phyloP scores from a whole-genome alignment of 2,113 vertebrate species.

The Sander vitreus region DNA sequence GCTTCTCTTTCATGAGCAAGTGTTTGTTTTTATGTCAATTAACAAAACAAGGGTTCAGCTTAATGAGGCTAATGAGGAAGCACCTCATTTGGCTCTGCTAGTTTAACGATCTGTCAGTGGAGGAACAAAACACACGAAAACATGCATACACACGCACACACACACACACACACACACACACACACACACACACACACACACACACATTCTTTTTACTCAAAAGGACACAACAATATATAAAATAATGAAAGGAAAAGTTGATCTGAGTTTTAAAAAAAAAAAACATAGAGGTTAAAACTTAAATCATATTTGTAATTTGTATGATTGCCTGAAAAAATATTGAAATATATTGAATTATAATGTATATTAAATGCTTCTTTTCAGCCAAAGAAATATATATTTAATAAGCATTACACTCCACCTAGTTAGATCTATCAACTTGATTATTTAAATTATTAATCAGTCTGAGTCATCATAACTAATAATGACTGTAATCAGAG shows the following conservation, averaged over 20 bases:
- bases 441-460: slow-evolving; percentile 73
- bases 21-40: slow-evolving; percentile 81
- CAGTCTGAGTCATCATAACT: slow-evolving; percentile 68
- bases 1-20: slow-evolving; percentile 63
- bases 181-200: background rate
- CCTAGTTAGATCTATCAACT: slow-evolving; percentile 37
- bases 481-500: slow-evolving; percentile 74
- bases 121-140: slow-evolving; percentile 18
- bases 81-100: slow-evolving; percentile 61
- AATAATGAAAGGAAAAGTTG: background rate
- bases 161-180: background rate
- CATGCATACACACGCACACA: background rate
- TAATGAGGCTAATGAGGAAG: slow-evolving; percentile 77
- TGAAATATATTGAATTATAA: background rate
- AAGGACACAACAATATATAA: background rate
- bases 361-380: background rate
- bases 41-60: slow-evolving; percentile 71
- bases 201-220: background rate
- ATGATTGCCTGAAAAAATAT: background rate
- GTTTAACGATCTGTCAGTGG: slow-evolving; percentile 54
- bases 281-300: background rate
- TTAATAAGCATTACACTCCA: slow-evolving; percentile 22
- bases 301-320: background rate
- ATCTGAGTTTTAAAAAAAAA: background rate
- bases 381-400: slow-evolving; percentile 5